Base-by-base conservation (phyloP, 2,797 vertebrate genomes). In the Pampus argenteus region DNA sequence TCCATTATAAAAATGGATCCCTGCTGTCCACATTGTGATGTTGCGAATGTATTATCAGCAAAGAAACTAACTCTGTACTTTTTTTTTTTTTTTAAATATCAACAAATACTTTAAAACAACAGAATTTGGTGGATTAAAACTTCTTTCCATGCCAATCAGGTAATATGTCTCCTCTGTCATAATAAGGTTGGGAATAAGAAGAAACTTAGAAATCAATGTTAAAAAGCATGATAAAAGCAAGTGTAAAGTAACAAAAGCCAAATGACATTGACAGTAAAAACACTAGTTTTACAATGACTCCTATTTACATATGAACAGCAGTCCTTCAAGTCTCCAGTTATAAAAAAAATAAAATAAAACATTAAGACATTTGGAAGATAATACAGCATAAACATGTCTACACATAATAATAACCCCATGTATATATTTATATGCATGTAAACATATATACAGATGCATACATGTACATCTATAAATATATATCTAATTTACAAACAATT, bases 281-380 rank as follows among this genome's bases (percentile, higher is more conserved):
- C 95, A 96, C 95, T 93, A 95, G 93, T 93, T 95, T 95, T 95
- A 97, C 95, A 93, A 94, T 76, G 91, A 92, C 90, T 92, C 91
- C 93, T 98, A 98, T 97, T 95, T 97, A 98, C 96, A 99, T 94
- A 96, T 96, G 94, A 96, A 96, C 96, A 96, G 94, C 95, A 96
- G 96, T 97, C 97, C 95, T 98, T 98, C 96, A 98, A 97, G 96
- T 97, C 95, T 97, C 95, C 95, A 97, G 96, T 97, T 95, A 78
- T 90, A 95, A 92, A 95, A 93, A 95, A 93, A 86, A 95, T 4
- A 40, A 40, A 40, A 84, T 66, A 84, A 86, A 79, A 89, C 86
- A 89, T 88, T 83, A 79, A 82, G 74, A 88, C 84, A 89, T 89
- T 87, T 88, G 88, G 84, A 91, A 87, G 88, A 96, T 94, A 92